phyloP scores from a whole-genome alignment of 37 sponge, comb jelly and placozoan species.

The Cladorhizidae sp. region DNA sequence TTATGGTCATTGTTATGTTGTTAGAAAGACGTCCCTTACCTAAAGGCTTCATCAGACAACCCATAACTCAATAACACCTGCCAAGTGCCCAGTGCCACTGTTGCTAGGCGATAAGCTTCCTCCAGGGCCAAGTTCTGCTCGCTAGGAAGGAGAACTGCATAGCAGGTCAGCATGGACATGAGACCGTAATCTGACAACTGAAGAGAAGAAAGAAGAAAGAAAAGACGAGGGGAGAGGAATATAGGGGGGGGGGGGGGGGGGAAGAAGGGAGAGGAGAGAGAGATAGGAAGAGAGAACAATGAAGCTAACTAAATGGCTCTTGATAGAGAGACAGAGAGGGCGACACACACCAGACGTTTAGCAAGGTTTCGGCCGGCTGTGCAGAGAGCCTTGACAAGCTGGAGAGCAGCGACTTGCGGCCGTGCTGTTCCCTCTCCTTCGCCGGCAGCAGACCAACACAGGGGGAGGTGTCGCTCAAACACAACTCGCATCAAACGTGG shows the following conservation, averaged over 20 bases:
- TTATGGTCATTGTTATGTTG: neutral
- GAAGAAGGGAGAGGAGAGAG: neutral
- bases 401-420: constrained; percentile 58
- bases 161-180: constrained; percentile 45
- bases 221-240: neutral
- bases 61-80: constrained; percentile 48
- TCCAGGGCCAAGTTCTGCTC: constrained; percentile 20
- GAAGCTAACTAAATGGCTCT: neutral
- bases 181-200: constrained; percentile 37
- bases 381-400: constrained; percentile 54
- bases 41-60: constrained; percentile 26
- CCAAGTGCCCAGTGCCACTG: constrained; percentile 39
- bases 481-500: constrained; percentile 66
- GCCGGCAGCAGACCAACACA: constrained; percentile 18
- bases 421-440: neutral
- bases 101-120: constrained; percentile 7
- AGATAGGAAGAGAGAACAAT: neutral
- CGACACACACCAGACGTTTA: constrained; percentile 47
- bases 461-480: constrained; percentile 57
- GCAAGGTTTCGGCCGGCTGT: constrained; percentile 70
- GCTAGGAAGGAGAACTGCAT: constrained; percentile 25
- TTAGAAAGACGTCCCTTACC: constrained; percentile 13
- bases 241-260: neutral
- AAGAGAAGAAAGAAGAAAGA: neutral
- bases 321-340: neutral